Base-by-base conservation (phyloP, 2,797 vertebrate species). In the Rhinichthys osculus region DNA sequence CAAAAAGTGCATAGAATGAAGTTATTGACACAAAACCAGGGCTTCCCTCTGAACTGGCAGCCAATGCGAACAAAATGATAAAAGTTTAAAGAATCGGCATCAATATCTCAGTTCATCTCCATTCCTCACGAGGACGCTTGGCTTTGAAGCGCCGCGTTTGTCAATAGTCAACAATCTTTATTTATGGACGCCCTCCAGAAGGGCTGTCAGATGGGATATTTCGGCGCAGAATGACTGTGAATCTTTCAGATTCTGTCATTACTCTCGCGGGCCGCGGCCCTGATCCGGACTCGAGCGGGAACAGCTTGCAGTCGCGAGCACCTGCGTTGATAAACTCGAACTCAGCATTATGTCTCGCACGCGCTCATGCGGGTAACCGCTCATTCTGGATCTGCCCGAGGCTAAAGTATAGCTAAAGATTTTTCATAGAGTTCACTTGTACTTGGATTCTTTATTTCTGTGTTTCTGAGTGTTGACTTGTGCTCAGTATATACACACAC, bases 61-160 rank as follows among this genome's bases (percentile, higher is more conserved):
- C 74, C 62, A 67, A 81, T 27, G 54, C 42, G 72, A 71, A 86
- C 50, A 54, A 84, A 79, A 87, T 87, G 86, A 90, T 91, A 72
- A 90, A 91, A 91, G 74, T 90, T 91, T 89, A 91, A 92, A 84
- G 89, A 83, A 74, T 78, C 74, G 84, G 85, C 90, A 91, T 91
- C 87, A 89, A 88, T 88, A 90, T 90, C 86, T 77, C 84, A 89
- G 88, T 88, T 92, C 82, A 90, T 92, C 87, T 89, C 71, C 86
- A 85, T 89, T 74, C 82, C 90, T 87, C 89, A 8, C 81, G 87
- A 91, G 91, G 82, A 82, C 44, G 66, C 40, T 76, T 62, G 52
- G 86, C 90, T 91, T 91, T 91, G 90, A 91, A 89, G 91, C 71
- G 67, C 71, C 70, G 73, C 78, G 47, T 86, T 88, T 88, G 89